Conservation (phyloP, 2,113 vertebrate genomes). For the Archocentrus centrarchus region DNA sequence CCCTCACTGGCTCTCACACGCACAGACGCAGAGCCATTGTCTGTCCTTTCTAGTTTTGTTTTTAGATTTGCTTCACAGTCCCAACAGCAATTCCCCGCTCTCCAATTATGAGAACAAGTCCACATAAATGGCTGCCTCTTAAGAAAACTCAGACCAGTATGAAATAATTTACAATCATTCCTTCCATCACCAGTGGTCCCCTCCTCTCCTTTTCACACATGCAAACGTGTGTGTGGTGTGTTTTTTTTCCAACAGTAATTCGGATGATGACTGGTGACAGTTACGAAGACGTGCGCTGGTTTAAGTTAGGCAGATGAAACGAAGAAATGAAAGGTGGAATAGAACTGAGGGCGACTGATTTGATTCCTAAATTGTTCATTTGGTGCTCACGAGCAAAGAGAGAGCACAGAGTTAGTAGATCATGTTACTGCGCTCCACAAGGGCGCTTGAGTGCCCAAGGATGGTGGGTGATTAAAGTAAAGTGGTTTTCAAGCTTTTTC, state of each 20-base stretch:
- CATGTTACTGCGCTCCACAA: slow-evolving; percentile 2
- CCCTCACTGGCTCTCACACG: neutral
- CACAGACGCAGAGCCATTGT: slow-evolving; percentile 16
- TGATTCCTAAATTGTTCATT: slow-evolving; percentile 43
- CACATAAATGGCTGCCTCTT: slow-evolving; percentile 39
- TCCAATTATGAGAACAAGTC: slow-evolving; percentile 53
- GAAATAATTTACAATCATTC: slow-evolving; percentile 26
- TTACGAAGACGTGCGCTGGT: slow-evolving; percentile 2
- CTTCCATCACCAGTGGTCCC: neutral
- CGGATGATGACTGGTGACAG: neutral
- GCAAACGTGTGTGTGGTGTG: neutral
- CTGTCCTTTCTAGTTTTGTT: slow-evolving; percentile 38
- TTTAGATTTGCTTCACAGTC: slow-evolving; percentile 29
- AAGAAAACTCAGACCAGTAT: slow-evolving; percentile 27
- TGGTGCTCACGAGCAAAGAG: neutral
- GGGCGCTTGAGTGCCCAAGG: slow-evolving; percentile 9
- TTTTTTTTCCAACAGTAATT: neutral
- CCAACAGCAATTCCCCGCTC: slow-evolving; percentile 30
- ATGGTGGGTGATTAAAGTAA: neutral
- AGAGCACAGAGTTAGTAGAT: neutral
- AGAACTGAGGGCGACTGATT: slow-evolving; percentile 15
- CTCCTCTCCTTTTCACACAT: neutral
- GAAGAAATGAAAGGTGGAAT: slow-evolving; percentile 9
- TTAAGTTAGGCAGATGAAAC: slow-evolving; percentile 27
- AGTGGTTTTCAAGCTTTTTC: neutral